Conservation (phyloP, 35 echinoderm and acorn worm genomes). For the Apostichopus parvimensis region DNA sequence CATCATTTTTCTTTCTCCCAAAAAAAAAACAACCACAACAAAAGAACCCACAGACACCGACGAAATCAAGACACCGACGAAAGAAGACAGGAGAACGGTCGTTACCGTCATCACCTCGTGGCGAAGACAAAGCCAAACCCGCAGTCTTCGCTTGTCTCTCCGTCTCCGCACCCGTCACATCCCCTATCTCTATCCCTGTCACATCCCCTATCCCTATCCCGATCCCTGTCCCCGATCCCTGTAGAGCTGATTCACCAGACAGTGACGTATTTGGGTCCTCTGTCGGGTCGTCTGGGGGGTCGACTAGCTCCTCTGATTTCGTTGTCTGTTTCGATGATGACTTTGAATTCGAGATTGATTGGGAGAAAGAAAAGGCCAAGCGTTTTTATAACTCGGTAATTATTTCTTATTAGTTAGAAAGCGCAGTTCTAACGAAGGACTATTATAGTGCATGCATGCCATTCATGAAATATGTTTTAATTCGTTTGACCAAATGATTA, state of each 20-base stretch:
- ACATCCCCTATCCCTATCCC: not conserved
- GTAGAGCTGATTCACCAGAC: not conserved
- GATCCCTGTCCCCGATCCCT: not conserved
- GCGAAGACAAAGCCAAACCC: not conserved
- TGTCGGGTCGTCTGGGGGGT: not conserved
- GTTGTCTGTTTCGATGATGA: constrained; percentile 12
- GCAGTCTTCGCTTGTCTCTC: too few species aligned
- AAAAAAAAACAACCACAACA: too few species aligned
- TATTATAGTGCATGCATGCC: not conserved
- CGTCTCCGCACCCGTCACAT: not conserved
- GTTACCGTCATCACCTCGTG: not conserved
- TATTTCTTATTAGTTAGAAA: not conserved
- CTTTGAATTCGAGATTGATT: constrained; percentile 22
- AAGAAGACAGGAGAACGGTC: not conserved
- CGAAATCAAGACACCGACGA: not conserved
- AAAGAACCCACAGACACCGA: not conserved
- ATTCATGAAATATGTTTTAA: not conserved
- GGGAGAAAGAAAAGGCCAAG: constrained; percentile 8
- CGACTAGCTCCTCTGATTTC: not conserved
- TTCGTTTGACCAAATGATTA: not conserved
- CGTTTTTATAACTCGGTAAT: constrained; percentile 25
- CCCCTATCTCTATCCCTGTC: not conserved
- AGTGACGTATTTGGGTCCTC: not conserved
- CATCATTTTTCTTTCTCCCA: too few species aligned
- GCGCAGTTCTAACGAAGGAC: not conserved